These are phyloP conservation scores for Aleiodes alternator DNA, from an alignment of 2,888 invertebrate genomes.

Conservation along the genomic window DNA sequence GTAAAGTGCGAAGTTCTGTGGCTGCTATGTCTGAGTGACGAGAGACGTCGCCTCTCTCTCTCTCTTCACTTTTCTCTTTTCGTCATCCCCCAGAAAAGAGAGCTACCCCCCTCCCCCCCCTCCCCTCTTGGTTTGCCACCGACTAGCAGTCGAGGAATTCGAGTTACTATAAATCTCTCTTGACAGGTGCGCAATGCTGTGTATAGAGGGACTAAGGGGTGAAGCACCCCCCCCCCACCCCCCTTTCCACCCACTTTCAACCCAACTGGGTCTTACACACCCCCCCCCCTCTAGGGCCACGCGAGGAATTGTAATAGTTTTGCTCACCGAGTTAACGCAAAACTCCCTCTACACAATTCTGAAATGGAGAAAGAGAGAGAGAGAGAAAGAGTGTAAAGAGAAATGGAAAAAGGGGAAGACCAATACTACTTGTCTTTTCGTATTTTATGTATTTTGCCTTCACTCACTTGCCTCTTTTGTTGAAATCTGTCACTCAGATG, in stretches of 20 bases:
- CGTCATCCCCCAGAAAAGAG: conserved; percentile 54
- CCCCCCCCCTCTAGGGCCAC: conserved; percentile 50
- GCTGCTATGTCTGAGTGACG: conserved; percentile 68
- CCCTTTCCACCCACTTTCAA: conserved; percentile 44
- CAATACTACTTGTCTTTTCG: conserved; percentile 24
- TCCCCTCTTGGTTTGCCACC: conserved; percentile 54
- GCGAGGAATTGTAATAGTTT: conserved; percentile 73
- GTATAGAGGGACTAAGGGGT: conserved; percentile 59
- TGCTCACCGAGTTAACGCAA: conserved; percentile 65
- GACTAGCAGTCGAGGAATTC: conserved; percentile 75
- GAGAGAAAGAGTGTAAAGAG: no score
- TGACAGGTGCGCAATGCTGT: conserved; percentile 74
- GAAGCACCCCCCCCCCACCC: conserved; percentile 50
- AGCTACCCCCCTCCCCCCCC: no score
- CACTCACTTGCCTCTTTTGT: conserved; percentile 44
- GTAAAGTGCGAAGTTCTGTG: conserved; percentile 65
- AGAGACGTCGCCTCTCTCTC: conserved; percentile 60
- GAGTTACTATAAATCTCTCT: conserved; percentile 75
- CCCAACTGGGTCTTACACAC: conserved; percentile 27
- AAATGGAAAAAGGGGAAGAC: conserved; percentile 17
- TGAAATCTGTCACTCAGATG: conserved; percentile 57
- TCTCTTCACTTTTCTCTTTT: conserved; percentile 25
- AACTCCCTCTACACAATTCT: conserved; percentile 44
- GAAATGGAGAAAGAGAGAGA: conserved; percentile 28
- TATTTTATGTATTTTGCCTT: conserved; percentile 17